These are phyloP conservation scores for Drosophila albomicans DNA, from an alignment of 1,140 invertebrate species.

Conservation along the genomic window DNA sequence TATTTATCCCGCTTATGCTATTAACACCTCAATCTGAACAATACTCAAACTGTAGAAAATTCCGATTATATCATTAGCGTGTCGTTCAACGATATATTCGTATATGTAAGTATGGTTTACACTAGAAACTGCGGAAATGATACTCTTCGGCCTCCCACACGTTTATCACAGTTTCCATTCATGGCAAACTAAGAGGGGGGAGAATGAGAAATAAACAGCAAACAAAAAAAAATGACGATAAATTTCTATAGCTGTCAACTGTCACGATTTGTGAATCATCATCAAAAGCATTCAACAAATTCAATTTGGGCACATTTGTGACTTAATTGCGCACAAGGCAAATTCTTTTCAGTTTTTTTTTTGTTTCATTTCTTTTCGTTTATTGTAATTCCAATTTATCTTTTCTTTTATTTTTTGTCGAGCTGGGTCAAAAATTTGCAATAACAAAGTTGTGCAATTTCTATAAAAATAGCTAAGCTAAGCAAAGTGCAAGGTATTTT, in stretches of 20 bases:
- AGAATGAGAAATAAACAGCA: slow-evolving; percentile 10
- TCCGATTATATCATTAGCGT: slow-evolving; percentile 34
- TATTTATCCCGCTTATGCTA: slow-evolving; percentile 24
- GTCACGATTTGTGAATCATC: slow-evolving; percentile 47
- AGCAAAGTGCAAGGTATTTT: slow-evolving; percentile 73
- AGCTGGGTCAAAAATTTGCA: slow-evolving; percentile 19
- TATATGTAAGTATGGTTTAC: slow-evolving; percentile 21
- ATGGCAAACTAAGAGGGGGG: slow-evolving; percentile 16
- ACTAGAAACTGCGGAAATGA: slow-evolving; percentile 30
- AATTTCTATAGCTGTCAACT: slow-evolving; percentile 43
- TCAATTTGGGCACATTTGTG: slow-evolving; percentile 24
- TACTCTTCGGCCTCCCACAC: slow-evolving; percentile 28
- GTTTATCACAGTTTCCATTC: slow-evolving; percentile 22
- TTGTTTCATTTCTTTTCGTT: slow-evolving; percentile 1
- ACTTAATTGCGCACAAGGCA: slow-evolving; percentile 35
- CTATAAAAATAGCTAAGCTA: slow-evolving; percentile 59
- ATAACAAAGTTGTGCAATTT: slow-evolving; percentile 56
- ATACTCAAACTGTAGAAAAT: slow-evolving; percentile 16
- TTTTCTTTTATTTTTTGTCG: not conserved
- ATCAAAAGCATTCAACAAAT: slow-evolving; percentile 27
- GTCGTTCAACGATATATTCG: slow-evolving; percentile 17
- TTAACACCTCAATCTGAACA: slow-evolving; percentile 28
- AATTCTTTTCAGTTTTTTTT: slow-evolving; percentile 27
- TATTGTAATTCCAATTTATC: slow-evolving; percentile 10
- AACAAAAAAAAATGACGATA: slow-evolving; percentile 19